Evolutionary conservation across 1,140 invertebrate species (phyloP).

Genomic region (Drosophila pseudoobscura): DNA sequence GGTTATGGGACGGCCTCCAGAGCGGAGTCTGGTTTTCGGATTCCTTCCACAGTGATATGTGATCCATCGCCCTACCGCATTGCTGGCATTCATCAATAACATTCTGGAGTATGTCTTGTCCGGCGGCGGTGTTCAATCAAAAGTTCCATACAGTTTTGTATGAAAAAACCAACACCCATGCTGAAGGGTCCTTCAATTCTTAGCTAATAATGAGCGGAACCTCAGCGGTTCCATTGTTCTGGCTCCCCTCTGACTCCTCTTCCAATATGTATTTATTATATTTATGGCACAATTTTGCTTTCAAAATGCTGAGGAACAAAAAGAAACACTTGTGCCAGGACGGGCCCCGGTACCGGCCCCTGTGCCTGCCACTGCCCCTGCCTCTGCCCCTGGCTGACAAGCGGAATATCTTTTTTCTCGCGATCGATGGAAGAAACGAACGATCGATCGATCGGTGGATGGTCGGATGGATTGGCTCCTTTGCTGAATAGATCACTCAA

Average conservation of each 20-base stretch:
- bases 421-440: slow-evolving; percentile 35
- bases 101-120: slow-evolving; percentile 15
- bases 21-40: too few relatives aligned
- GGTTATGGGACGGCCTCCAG: neutral
- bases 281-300: slow-evolving; percentile 77
- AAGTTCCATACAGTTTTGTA: slow-evolving; percentile 50
- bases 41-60: slow-evolving; percentile 2
- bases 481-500: slow-evolving; percentile 71
- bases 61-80: slow-evolving; percentile 68
- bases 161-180: slow-evolving; percentile 71
- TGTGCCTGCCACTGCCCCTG: too few relatives aligned
- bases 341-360: slow-evolving; percentile 7
- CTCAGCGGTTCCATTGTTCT: slow-evolving; percentile 56
- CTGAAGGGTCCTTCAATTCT: slow-evolving; percentile 70
- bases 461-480: slow-evolving; percentile 23
- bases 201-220: slow-evolving; percentile 75
- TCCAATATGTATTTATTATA: slow-evolving; percentile 68
- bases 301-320: slow-evolving; percentile 39
- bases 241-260: slow-evolving; percentile 4
- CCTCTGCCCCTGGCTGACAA: slow-evolving; percentile 50
- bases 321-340: slow-evolving; percentile 63
- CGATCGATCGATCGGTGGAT: slow-evolving; percentile 25
- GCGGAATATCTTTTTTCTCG: slow-evolving; percentile 81
- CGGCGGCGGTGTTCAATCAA: slow-evolving; percentile 57
- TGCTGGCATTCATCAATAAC: slow-evolving; percentile 50